A percentile compares a stretch with the other conserved stretches of the same genome.
Evolutionary conservation across 1,140 invertebrate species (phyloP).

Genomic region (Papilio polytes): DNA sequence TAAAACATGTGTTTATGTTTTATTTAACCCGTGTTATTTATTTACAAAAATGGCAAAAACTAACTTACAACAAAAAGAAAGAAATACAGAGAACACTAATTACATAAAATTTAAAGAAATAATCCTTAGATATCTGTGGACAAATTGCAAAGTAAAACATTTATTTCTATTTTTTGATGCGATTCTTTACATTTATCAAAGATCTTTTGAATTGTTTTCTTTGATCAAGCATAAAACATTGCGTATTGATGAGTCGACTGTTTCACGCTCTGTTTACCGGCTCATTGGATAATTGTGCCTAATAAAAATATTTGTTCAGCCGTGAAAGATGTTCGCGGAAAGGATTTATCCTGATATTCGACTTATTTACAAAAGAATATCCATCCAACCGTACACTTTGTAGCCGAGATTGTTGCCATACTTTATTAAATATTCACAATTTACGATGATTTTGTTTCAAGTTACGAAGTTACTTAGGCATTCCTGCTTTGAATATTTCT

Average conservation of each 20-base stretch:
- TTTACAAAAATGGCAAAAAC: too few relatives aligned
- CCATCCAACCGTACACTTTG: background rate
- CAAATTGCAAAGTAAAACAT: background rate
- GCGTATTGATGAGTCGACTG: constrained; percentile 12
- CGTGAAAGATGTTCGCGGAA: constrained; percentile 10
- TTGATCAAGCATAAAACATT: constrained; percentile 17
- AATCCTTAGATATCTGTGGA: background rate
- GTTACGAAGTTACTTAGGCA: background rate
- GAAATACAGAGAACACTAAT: too few relatives aligned
- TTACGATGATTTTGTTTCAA: background rate
- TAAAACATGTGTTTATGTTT: too few relatives aligned
- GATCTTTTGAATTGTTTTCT: constrained; percentile 14
- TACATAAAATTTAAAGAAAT: background rate
- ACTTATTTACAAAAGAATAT: constrained; percentile 6
- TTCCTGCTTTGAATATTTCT: background rate
- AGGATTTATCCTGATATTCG: constrained; percentile 5
- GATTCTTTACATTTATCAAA: background rate
- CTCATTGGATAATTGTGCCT: constrained; percentile 14
- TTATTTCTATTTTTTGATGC: background rate
- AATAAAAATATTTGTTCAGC: constrained; percentile 15
- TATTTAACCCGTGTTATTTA: too few relatives aligned
- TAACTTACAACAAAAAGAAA: too few relatives aligned
- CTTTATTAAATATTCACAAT: background rate
- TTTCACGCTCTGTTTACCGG: constrained; percentile 30
- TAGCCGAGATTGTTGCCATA: background rate